Base-by-base conservation (phyloP, 1,140 invertebrate species). In the Apis dorsata region DNA sequence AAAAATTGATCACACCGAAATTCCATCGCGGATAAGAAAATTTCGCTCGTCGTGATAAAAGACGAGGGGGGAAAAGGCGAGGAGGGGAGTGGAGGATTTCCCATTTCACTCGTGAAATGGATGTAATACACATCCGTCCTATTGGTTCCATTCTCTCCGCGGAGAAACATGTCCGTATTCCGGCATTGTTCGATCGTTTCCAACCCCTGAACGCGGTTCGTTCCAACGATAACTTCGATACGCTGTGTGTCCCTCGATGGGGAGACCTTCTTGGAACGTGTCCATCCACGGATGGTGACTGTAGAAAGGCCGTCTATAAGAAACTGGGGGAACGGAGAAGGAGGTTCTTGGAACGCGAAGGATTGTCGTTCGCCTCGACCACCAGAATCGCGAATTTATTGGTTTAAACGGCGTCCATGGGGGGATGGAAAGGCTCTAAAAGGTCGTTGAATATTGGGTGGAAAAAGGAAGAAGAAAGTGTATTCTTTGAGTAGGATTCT, bases 61-160 rank as follows among this genome's bases (percentile, higher is more conserved):
- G 24, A 0, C 24, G 24, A 24, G 24, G 24, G 24, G 24, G 28
- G 2, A 28, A 28, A 28, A 28, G 28, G 2, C 28, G 28, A 28
- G 28, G 28, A n/a, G 28, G 28, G 28, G 0, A 1, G 34, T 34
- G 34, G 34, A 34, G 3, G 65, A 62, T 69, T 69, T 76, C 57
- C 80, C 65, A 77, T 82, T 82, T 34, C 34, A 77, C 51, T 69
- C 73, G 74, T 70, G 44, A 69, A 82, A 77, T 69, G 69, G 65
- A 82, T 70, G 80, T 82, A 82, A 77, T 51, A 66, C 80, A 69
- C 49, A 69, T 82, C 57, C 49, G 57, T 77, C 74, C 44, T 77
- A 70, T 77, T 60, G 80, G 49, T 62, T 62, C 57, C 24, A 57
- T 82, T 69, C 28, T 62, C 55, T 69, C 19, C 65, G 13, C 24